Conservation (phyloP, 2,888 invertebrate genomes). For the Mesodorylaimus sp. region DNA sequence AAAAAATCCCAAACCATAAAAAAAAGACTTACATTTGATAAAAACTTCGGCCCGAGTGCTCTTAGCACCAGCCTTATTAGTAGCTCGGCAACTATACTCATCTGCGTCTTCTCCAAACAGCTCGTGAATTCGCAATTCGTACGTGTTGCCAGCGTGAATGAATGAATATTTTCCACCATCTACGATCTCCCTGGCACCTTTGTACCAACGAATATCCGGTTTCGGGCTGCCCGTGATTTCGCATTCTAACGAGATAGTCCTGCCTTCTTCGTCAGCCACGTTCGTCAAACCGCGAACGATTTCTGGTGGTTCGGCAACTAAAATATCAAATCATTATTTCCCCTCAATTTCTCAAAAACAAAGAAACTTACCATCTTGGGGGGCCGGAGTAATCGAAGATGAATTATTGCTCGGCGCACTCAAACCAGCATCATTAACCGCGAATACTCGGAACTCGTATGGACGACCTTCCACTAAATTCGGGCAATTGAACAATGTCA, state of each 20-base stretch:
- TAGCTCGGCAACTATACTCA: slow-evolving; percentile 85
- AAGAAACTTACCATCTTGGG: slow-evolving; percentile 64
- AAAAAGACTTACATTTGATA: slow-evolving; percentile 84
- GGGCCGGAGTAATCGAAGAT: slow-evolving; percentile 69
- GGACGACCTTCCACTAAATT: slow-evolving; percentile 90
- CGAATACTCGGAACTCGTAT: slow-evolving; percentile 92
- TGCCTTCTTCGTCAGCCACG: slow-evolving; percentile 12
- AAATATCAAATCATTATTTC: no score
- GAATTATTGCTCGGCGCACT: slow-evolving; percentile 71
- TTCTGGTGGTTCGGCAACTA: slow-evolving; percentile 51
- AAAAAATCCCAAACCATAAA: no score
- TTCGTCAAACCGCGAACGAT: slow-evolving; percentile 46
- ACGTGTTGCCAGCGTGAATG: slow-evolving; percentile 62
- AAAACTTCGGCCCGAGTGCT: slow-evolving; percentile 82
- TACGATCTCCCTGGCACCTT: slow-evolving; percentile 84
- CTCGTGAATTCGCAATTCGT: slow-evolving; percentile 71
- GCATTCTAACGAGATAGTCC: slow-evolving; percentile 25
- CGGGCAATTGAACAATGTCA: slow-evolving; percentile 69
- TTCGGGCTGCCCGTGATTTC: slow-evolving; percentile 23
- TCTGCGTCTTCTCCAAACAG: slow-evolving; percentile 95
- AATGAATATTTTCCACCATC: slow-evolving; percentile 80
- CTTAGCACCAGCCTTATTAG: slow-evolving; percentile 81
- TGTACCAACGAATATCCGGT: slow-evolving; percentile 37
- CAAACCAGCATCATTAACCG: slow-evolving; percentile 81
- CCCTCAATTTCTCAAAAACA: no score